Evolutionary conservation across 2,113 vertebrate genomes (phyloP).

Genomic region (Ceuthmochares aereus): DNA sequence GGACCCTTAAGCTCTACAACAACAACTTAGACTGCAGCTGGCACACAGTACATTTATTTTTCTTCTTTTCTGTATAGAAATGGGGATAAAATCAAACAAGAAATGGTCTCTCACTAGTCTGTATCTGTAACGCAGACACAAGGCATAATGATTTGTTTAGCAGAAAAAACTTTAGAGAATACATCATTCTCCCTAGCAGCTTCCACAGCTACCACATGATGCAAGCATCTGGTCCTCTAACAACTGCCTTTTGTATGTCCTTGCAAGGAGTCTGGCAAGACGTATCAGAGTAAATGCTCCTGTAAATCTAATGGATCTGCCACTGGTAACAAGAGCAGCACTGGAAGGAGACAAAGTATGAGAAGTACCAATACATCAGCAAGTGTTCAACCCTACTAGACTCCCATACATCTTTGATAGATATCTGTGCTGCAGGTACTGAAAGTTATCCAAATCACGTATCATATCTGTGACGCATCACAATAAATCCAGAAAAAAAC

Average conservation of each 20-base stretch:
- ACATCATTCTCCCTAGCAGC: background rate
- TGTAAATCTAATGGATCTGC: background rate
- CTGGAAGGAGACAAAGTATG: background rate
- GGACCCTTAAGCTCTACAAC: background rate
- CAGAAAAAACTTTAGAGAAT: background rate
- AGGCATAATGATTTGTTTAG: background rate
- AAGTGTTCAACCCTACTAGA: background rate
- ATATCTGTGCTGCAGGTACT: background rate
- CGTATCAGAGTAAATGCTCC: background rate
- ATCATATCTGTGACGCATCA: background rate
- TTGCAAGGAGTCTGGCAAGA: background rate
- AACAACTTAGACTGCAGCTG: background rate
- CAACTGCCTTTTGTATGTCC: conserved; percentile 31
- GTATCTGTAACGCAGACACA: background rate
- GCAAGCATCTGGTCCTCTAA: conserved; percentile 1
- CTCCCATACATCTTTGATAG: rapidly evolving
- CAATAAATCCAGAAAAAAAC: background rate
- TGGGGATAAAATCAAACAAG: background rate
- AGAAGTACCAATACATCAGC: background rate
- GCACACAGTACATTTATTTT: background rate
- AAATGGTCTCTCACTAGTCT: background rate
- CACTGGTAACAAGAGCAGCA: background rate
- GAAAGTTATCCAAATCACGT: background rate
- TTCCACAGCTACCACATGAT: conserved; percentile 29
- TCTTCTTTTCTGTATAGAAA: background rate